Evolutionary conservation across 1,140 invertebrate species (phyloP).

Genomic region (Mylabris phalerata): DNA sequence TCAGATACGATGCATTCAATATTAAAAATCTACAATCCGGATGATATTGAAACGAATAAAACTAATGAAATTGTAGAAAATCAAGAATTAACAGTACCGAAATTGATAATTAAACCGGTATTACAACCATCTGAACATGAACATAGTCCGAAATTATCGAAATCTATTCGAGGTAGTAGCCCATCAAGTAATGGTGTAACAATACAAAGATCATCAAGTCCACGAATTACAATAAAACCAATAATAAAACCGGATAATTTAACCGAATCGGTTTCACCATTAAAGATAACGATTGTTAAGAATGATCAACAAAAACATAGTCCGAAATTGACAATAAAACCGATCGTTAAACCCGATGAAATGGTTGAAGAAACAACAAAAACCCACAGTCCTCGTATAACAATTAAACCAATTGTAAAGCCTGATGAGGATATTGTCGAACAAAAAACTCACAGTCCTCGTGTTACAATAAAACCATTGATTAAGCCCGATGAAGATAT

Average conservation of each 20-base stretch:
- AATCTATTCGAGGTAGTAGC: slow-evolving; percentile 10
- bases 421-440: slow-evolving; percentile 19
- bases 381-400: slow-evolving; percentile 26
- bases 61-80: neutral
- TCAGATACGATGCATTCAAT: slow-evolving; percentile 38
- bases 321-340: slow-evolving; percentile 37
- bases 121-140: slow-evolving; percentile 25
- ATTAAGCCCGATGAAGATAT: slow-evolving; percentile 8
- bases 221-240: slow-evolving; percentile 39
- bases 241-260: slow-evolving; percentile 31
- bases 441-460: slow-evolving; percentile 13
- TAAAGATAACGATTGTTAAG: slow-evolving; percentile 38
- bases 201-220: slow-evolving; percentile 27
- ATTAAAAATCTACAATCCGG: slow-evolving; percentile 36
- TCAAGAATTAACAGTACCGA: slow-evolving; percentile 31
- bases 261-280: slow-evolving; percentile 20
- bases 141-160: slow-evolving; percentile 34
- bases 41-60: slow-evolving; percentile 14
- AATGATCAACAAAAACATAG: slow-evolving; percentile 35
- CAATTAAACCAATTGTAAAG: slow-evolving; percentile 32
- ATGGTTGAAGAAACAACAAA: slow-evolving; percentile 12
- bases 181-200: slow-evolving; percentile 16
- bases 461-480: slow-evolving; percentile 24
- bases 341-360: slow-evolving; percentile 32
- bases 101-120: slow-evolving; percentile 37